phyloP scores from a whole-genome alignment of 2,888 invertebrate species.

The Busseola fusca region DNA sequence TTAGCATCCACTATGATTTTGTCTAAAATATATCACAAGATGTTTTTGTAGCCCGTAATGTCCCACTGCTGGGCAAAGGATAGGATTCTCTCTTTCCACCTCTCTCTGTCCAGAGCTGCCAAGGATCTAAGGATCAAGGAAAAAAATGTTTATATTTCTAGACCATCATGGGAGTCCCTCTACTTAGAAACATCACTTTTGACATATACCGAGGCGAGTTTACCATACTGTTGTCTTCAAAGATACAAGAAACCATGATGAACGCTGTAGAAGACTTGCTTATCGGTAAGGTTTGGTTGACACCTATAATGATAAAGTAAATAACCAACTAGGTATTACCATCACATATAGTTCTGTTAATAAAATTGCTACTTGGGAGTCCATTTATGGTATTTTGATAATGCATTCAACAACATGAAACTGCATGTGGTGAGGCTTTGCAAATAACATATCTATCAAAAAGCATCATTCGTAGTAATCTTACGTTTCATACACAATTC shows the following conservation, averaged over 20 bases:
- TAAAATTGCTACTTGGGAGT: not conserved
- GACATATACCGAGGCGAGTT: slow-evolving; percentile 82
- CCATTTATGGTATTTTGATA: not conserved
- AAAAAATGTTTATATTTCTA: slow-evolving; percentile 51
- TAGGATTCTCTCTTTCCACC: no score
- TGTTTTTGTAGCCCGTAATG: no score
- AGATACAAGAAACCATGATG: slow-evolving; percentile 71
- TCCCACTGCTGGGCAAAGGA: no score
- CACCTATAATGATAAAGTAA: not conserved
- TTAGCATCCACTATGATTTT: not conserved
- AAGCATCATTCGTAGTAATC: not conserved
- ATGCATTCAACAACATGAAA: no score
- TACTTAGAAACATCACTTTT: slow-evolving; percentile 73
- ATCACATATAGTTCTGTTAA: not conserved
- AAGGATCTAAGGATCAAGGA: no score
- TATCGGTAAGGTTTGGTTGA: slow-evolving; percentile 68
- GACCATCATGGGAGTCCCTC: slow-evolving; percentile 74
- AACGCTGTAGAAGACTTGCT: slow-evolving; percentile 76
- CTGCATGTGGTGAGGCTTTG: not conserved
- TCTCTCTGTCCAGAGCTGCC: no score
- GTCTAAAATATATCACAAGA: not conserved
- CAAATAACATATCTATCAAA: not conserved
- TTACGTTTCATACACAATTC: not conserved
- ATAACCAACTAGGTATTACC: no score
- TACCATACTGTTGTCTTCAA: slow-evolving; percentile 74